Conservation (phyloP, 2,888 invertebrate species). For the Colostygia pectinataria region DNA sequence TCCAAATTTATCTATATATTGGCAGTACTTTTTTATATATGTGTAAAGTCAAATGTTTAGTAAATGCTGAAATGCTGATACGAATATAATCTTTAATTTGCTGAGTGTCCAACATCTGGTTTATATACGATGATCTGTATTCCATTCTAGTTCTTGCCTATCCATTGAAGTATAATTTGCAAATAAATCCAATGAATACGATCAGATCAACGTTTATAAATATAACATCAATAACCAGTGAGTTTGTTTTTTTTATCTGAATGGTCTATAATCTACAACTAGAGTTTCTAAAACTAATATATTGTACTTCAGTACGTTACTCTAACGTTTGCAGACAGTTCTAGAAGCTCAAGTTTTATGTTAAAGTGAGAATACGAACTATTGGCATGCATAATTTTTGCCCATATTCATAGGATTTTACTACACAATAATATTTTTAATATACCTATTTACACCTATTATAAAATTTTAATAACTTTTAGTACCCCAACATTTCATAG, state of each 20-base stretch:
- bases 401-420: conserved; percentile 5
- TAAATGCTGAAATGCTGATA: conserved; percentile 38
- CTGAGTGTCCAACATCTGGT: conserved; percentile 27
- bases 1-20: conserved; percentile 28
- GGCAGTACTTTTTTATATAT: conserved; percentile 25
- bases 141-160: no score
- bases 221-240: conserved; percentile 11
- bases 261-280: conserved; percentile 17
- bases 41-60: conserved; percentile 26
- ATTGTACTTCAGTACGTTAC: conserved; percentile 2
- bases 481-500: neutral
- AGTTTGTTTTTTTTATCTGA: conserved; percentile 20
- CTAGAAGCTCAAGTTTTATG: conserved; percentile 6
- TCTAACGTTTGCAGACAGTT: neutral
- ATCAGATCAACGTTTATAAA: conserved; percentile 22
- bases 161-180: no score
- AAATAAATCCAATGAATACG: no score
- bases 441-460: neutral
- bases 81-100: conserved; percentile 36
- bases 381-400: conserved; percentile 20
- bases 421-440: conserved; percentile 3
- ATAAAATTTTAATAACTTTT: conserved; percentile 2
- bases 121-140: conserved; percentile 22
- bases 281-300: conserved; percentile 20
- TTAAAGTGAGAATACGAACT: neutral